Evolutionary conservation across 2,797 vertebrate genomes (phyloP).

Genomic region (Trichosurus vulpecula): DNA sequence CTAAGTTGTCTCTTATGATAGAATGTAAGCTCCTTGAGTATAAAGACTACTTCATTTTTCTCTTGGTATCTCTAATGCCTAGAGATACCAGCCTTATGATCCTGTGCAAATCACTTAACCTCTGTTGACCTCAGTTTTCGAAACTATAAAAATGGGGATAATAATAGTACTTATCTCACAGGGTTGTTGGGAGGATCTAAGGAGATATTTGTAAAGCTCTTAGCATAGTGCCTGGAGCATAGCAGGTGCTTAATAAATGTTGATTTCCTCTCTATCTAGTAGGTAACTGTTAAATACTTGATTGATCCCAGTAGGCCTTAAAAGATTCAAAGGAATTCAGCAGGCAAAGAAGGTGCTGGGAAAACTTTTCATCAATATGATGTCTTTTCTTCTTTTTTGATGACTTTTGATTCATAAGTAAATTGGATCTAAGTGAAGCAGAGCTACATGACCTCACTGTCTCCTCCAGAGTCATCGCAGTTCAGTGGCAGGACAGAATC

Average conservation of each 20-base stretch:
- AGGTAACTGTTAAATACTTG: background rate
- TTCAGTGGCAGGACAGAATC: too few species aligned
- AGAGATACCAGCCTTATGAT: background rate
- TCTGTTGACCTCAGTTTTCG: background rate
- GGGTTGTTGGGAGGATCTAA: background rate
- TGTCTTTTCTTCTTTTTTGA: too few species aligned
- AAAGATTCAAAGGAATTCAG: background rate
- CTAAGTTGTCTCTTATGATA: background rate
- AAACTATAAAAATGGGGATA: background rate
- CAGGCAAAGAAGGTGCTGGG: background rate
- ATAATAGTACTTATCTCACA: background rate
- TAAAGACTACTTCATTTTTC: background rate
- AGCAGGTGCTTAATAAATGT: background rate
- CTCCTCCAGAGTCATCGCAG: too few species aligned
- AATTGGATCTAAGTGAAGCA: too few species aligned
- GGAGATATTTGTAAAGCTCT: background rate
- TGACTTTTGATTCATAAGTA: too few species aligned
- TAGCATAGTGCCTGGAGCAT: background rate
- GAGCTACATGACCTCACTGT: too few species aligned
- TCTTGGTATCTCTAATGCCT: background rate
- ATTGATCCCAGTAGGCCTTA: background rate
- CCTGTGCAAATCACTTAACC: background rate
- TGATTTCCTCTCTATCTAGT: background rate
- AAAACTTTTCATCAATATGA: background rate
- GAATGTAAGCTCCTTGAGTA: background rate